These are phyloP conservation scores for Agrotis exclamationis DNA, from an alignment of 2,888 invertebrate genomes.

Conservation along the genomic window DNA sequence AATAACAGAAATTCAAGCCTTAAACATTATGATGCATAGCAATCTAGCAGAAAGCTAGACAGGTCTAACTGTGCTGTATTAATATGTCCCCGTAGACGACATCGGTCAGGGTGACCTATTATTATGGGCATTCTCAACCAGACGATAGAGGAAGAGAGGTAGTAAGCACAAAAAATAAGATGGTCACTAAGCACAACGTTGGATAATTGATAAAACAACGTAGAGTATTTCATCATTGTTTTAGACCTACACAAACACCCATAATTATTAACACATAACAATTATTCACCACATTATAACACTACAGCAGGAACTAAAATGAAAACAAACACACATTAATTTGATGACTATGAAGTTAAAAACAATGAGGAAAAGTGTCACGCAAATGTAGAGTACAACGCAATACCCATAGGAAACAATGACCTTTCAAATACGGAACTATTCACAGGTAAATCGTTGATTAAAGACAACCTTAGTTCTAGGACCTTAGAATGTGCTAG, in stretches of 20 bases:
- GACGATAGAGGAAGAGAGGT: background rate
- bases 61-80: too few relatives aligned
- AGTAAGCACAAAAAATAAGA: background rate
- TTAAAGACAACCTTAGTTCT: constrained; percentile 38
- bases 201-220: background rate
- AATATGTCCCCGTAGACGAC: too few relatives aligned
- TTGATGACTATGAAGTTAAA: background rate
- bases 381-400: constrained; percentile 4
- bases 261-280: background rate
- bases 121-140: background rate
- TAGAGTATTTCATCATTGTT: background rate
- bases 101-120: too few relatives aligned
- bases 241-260: background rate
- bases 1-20: too few relatives aligned
- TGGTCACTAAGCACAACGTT: background rate
- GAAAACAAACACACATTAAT: background rate
- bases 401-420: constrained; percentile 30
- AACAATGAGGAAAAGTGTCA: constrained; percentile 32
- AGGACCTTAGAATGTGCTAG: constrained; percentile 17
- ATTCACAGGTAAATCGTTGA: constrained; percentile 31
- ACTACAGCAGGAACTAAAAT: background rate
- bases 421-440: constrained; percentile 47
- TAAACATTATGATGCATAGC: too few relatives aligned
- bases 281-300: background rate
- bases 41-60: too few relatives aligned